phyloP scores from a whole-genome alignment of 2,797 vertebrate genomes.

The Ceryle rudis region DNA sequence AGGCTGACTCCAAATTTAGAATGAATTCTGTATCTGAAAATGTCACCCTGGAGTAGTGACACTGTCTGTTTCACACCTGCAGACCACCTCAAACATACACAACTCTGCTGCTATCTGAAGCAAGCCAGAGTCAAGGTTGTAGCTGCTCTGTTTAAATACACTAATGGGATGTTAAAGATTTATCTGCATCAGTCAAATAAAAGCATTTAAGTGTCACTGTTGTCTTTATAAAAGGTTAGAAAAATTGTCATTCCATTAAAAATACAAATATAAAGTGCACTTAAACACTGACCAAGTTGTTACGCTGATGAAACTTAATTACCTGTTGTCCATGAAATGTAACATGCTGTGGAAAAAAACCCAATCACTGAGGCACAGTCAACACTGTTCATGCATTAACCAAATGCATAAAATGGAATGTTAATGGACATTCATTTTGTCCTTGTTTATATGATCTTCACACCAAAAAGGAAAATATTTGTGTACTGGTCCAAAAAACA shows the following conservation, averaged over 20 bases:
- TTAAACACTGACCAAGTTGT: neutral
- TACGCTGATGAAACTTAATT: slow-evolving; percentile 29
- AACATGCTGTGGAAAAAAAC: neutral
- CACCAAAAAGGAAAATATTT: neutral
- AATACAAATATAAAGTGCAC: neutral
- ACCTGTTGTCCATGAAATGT: slow-evolving; percentile 28
- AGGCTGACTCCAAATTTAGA: neutral
- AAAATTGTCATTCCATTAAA: neutral
- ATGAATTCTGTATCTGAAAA: neutral
- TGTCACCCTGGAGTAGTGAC: neutral
- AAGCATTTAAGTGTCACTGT: neutral
- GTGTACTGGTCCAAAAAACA: neutral
- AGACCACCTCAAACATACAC: neutral
- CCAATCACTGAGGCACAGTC: neutral
- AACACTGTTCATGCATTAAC: neutral
- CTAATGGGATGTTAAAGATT: neutral
- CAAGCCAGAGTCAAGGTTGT: neutral
- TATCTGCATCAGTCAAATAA: neutral
- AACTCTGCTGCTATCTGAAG: neutral
- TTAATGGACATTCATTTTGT: neutral
- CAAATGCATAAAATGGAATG: neutral
- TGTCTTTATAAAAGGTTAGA: neutral
- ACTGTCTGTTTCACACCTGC: neutral
- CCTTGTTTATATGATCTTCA: neutral
- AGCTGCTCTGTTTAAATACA: neutral